A percentile compares a stretch with the other conserved stretches of the same genome.
Evolutionary conservation across 2,797 vertebrate species (phyloP).

Genomic region (Premnoplex brunnescens): DNA sequence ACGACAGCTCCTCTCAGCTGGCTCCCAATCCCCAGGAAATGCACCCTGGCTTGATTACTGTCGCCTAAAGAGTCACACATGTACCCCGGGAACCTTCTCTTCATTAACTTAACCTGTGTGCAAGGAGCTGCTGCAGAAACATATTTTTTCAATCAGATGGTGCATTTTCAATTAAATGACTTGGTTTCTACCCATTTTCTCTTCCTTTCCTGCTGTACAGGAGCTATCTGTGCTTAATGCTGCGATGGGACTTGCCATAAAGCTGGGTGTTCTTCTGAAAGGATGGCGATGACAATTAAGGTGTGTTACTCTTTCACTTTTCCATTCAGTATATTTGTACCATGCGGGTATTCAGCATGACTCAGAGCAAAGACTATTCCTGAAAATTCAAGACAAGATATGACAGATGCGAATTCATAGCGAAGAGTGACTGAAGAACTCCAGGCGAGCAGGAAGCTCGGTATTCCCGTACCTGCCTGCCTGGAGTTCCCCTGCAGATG

Average conservation of each 20-base stretch:
- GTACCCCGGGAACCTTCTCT: constrained; percentile 18
- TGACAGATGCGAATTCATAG: background rate
- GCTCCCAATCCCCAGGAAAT: constrained; percentile 67
- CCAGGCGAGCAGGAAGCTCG: background rate
- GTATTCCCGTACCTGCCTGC: background rate
- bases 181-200: constrained; percentile 1
- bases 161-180: constrained; percentile 11
- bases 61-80: constrained; percentile 47
- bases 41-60: constrained; percentile 32
- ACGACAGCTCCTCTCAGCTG: constrained; percentile 49
- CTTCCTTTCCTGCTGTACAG: constrained; percentile 13
- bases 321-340: background rate
- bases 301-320: constrained; percentile 5
- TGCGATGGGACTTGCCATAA: background rate
- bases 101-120: constrained; percentile 42
- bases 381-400: background rate
- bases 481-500: constrained; percentile 7
- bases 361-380: background rate
- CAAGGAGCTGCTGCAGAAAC: background rate
- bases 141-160: constrained; percentile 62
- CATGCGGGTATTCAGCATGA: background rate
- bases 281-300: background rate
- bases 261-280: background rate
- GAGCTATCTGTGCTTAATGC: constrained; percentile 16
- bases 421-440: background rate